Conservation (phyloP, 2,113 vertebrate genomes). For the Takifugu bimaculatus region DNA sequence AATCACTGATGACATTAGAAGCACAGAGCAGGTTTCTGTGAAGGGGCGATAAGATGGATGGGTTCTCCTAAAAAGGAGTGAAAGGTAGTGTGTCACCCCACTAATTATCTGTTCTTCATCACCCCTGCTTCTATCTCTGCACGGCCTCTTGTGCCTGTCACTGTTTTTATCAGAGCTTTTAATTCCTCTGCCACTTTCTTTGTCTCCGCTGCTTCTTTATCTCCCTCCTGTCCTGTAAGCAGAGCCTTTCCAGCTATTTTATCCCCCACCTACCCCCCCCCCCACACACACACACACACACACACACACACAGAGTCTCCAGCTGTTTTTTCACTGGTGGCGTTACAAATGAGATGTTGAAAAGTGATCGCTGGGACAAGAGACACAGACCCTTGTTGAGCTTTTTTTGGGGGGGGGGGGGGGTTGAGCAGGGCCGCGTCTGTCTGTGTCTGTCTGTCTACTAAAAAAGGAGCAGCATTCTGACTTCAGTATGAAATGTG, state of each 20-base stretch:
- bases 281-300: slow-evolving; percentile 6
- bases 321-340: slow-evolving; percentile 76
- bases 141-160: slow-evolving; percentile 24
- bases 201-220: slow-evolving; percentile 36
- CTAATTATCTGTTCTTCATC: slow-evolving; percentile 8
- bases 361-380: slow-evolving; percentile 70
- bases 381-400: slow-evolving; percentile 73
- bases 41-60: background rate
- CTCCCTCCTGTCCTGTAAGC: slow-evolving; percentile 30
- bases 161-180: slow-evolving; percentile 43
- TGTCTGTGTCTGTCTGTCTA: slow-evolving; percentile 13
- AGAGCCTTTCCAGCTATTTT: slow-evolving; percentile 39
- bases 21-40: background rate
- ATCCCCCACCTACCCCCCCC: slow-evolving; percentile 4
- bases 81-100: background rate
- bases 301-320: slow-evolving; percentile 36
- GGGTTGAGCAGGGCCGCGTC: slow-evolving; percentile 44
- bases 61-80: background rate
- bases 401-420: slow-evolving; percentile 67
- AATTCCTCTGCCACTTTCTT: slow-evolving; percentile 48
- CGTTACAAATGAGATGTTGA: slow-evolving; percentile 79
- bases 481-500: slow-evolving; percentile 5
- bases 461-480: no score
- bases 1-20: no score
- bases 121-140: slow-evolving; percentile 5